These are phyloP conservation scores for Thecophora atra DNA, from an alignment of 2,888 invertebrate genomes.

Conservation along the genomic window DNA sequence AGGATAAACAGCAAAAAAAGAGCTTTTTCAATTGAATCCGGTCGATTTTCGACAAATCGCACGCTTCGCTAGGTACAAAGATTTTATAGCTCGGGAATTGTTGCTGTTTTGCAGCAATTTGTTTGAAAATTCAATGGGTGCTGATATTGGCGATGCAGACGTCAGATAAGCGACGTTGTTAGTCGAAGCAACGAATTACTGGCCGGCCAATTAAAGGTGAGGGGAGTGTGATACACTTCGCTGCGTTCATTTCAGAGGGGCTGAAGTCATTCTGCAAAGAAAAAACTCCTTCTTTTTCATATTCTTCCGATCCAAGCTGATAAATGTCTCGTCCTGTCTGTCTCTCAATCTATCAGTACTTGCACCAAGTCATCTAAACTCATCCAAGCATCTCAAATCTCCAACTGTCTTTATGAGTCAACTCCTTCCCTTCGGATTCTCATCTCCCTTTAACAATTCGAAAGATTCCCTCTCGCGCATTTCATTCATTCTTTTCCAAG, in stretches of 20 bases:
- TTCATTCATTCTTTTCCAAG: constrained; percentile 18
- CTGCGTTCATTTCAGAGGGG: constrained; percentile 44
- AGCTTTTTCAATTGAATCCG: neutral
- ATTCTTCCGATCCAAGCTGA: neutral
- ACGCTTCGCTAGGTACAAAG: constrained; percentile 46
- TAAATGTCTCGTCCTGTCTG: constrained; percentile 6
- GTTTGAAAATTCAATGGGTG: constrained; percentile 51
- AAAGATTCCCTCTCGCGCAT: neutral
- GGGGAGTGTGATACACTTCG: neutral
- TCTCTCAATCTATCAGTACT: constrained; percentile 5
- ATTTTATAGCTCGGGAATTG: neutral
- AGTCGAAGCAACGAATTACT: neutral
- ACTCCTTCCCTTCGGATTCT: neutral
- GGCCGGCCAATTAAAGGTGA: constrained; percentile 7
- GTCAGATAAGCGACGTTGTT: constrained; percentile 9
- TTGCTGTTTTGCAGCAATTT: constrained; percentile 52
- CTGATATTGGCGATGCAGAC: constrained; percentile 40
- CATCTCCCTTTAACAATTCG: neutral
- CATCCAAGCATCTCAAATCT: neutral
- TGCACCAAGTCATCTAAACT: neutral
- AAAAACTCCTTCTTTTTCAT: neutral
- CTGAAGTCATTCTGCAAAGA: neutral
- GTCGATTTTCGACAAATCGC: constrained; percentile 34
- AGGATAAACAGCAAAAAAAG: neutral
- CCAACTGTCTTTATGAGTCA: neutral